These are phyloP conservation scores for Disparrhopalites patrizii DNA, from an alignment of 2,888 invertebrate species.

Conservation along the genomic window DNA sequence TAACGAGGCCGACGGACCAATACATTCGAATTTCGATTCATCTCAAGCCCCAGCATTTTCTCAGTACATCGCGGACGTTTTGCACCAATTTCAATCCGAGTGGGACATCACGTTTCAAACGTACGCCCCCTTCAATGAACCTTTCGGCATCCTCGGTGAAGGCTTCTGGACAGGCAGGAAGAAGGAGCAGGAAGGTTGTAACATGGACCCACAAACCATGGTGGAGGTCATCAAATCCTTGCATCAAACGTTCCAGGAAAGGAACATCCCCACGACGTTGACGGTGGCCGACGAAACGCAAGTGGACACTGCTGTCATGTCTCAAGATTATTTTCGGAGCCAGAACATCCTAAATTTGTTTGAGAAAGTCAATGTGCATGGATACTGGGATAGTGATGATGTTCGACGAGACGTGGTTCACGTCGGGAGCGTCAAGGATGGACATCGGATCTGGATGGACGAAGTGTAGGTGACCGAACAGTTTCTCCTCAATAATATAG, in stretches of 20 bases:
- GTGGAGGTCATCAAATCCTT: conserved; percentile 32
- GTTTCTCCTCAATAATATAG: background rate
- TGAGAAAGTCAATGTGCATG: conserved; percentile 44
- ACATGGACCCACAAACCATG: conserved; percentile 37
- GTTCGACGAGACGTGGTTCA: conserved; percentile 35
- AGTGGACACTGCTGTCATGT: conserved; percentile 36
- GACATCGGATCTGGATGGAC: conserved; percentile 46
- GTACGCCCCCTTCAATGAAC: conserved; percentile 46
- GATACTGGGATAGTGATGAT: conserved; percentile 37
- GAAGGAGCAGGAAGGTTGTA: conserved; percentile 44
- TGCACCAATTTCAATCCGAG: conserved; percentile 35
- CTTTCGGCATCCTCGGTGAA: conserved; percentile 32
- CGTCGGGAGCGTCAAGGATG: conserved; percentile 25
- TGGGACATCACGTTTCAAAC: conserved; percentile 39
- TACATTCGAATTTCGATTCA: conserved; percentile 39
- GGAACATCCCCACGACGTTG: conserved; percentile 31
- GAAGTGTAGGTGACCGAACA: conserved; percentile 43
- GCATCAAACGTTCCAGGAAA: conserved; percentile 25
- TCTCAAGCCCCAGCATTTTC: conserved; percentile 35
- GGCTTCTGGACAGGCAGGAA: conserved; percentile 11
- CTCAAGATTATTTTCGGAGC: conserved; percentile 36
- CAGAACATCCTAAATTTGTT: conserved; percentile 32
- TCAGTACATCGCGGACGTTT: conserved; percentile 43
- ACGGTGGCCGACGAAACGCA: conserved; percentile 46
- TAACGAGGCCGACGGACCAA: conserved; percentile 34